Conservation (phyloP, 92 coral and sea anemone species). For the Palythoa grandiflora region DNA sequence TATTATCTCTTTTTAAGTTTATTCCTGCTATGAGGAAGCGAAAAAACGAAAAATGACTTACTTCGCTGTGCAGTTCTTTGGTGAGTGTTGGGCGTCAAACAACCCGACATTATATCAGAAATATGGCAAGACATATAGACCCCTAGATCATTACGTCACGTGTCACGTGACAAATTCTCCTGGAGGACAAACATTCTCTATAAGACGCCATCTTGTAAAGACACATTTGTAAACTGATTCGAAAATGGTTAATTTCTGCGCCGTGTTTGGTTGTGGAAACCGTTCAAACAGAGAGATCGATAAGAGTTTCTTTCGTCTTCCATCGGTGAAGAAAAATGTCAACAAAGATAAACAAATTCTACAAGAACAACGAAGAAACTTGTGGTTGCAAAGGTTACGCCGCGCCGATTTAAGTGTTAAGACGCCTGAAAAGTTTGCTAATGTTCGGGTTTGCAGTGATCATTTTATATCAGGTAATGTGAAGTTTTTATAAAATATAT, state of each 20-base stretch:
- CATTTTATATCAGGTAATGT: conserved; percentile 61
- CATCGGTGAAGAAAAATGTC: conserved; percentile 43
- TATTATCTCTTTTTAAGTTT: conserved; percentile 42
- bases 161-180: not conserved
- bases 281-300: conserved; percentile 36
- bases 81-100: conserved; percentile 92
- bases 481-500: conserved; percentile 12
- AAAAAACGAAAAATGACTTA: conserved; percentile 71
- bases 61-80: conserved; percentile 91
- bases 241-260: conserved; percentile 33
- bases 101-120: too few species aligned
- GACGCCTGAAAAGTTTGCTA: conserved; percentile 52
- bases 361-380: conserved; percentile 55
- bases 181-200: conserved; percentile 27
- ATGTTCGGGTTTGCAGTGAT: conserved; percentile 64
- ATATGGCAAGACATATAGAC: too few species aligned
- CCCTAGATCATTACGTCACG: not conserved
- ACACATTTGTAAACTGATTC: conserved; percentile 17
- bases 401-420: conserved; percentile 54
- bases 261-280: conserved; percentile 21
- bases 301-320: conserved; percentile 46
- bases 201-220: conserved; percentile 23
- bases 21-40: conserved; percentile 75
- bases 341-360: conserved; percentile 48
- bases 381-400: conserved; percentile 58